Evolutionary conservation across 2,797 vertebrate genomes (phyloP), one percentile per base, ranked within the genome.

Genomic region (Anomalospiza imberbis): DNA sequence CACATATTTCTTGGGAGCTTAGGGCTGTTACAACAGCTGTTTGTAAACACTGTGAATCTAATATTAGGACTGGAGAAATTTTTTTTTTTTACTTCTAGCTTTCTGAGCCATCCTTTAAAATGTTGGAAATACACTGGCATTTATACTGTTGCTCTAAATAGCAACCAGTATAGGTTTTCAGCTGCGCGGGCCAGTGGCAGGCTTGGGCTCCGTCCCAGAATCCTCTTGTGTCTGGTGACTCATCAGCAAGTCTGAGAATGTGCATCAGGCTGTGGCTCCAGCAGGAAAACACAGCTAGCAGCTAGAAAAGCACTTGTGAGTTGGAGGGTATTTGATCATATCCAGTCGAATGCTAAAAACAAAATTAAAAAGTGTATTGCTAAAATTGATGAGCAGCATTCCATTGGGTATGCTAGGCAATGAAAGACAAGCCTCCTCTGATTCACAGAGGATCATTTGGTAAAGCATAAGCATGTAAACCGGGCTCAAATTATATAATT

Each of bases 21-120:
- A 80, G 88, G 93, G 79, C 93, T 96, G 91, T 94, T 96, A 74
- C 94, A 97, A 95, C 97, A 98, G 97, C 96, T 98, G 97, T 97
- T 97, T 97, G 97, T 98, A 98, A 98, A 98, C 95, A 97, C 75
- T 72, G 72, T 53, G 91, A 96, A 97, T 91, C 84, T 93, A 90
- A 76, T 76, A 92, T 91, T 88, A 96, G 73, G 76, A 65, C 48
- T 10, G 3, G 70, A 47, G 91, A 89, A 88, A 67, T 88, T 68
- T 38, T 32, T 51, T 91, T 77, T 11, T 4, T 36, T 36, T n/a
- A 68, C 65, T 86, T 95, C 90, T 94, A 89, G 54, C 87, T 96
- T 96, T 95, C 95, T 94, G 71, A 96, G 88, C 81, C 31, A 42
- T 82, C 75, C 66, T 94, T 94, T 93, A 93, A 96, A 97, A 96